Evolutionary conservation across 1,140 invertebrate genomes (phyloP), one percentile per base, ranked within the genome.

Genomic region (Temnothorax nylanderi): DNA sequence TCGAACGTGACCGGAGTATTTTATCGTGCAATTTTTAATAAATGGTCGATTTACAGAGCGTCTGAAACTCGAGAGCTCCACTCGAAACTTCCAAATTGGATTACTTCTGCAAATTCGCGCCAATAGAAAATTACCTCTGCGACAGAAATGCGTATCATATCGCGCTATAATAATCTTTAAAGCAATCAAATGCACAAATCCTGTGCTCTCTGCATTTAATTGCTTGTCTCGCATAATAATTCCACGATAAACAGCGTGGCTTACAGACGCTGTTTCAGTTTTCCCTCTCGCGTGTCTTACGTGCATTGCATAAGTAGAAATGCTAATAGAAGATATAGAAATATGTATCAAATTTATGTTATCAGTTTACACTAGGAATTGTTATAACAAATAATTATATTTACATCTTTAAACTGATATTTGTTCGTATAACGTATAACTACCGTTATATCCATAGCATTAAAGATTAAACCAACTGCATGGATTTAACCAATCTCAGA

Each of bases 141-240:
- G 41, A 2, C 16, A 44, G 54, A 84, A 75, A 84, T 75, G n/a
- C 41, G 8, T 84, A 75, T 84, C 13, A 6, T 49, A 67, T 47
- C 37, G 54, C 54, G 54, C 69, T 37, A 64, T 72, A 37, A 84
- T 84, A 47, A 75, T 37, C 54, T 84, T 75, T 75, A 26, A n/a
- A 74, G 32, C 80, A 84, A 84, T 75, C 56, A 75, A 84, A 74
- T 84, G 69, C 80, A 82, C 41, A 82, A 26, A 26, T 26, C 41
- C 51, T 37, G 67, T 26, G 64, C 41, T 74, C 26, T 47, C 67
- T 60, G 69, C 54, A 41, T 84, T 75, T 84, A 84, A 84, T 84
- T 74, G 69, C 54, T 21, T 49, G 54, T 75, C 54, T 84, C 80
- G 21, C 80, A 44, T 81, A 60, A 74, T 47, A 60, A 84, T 62